phyloP scores from a whole-genome alignment of 2,888 invertebrate species.

The Augochlorella aurata region DNA sequence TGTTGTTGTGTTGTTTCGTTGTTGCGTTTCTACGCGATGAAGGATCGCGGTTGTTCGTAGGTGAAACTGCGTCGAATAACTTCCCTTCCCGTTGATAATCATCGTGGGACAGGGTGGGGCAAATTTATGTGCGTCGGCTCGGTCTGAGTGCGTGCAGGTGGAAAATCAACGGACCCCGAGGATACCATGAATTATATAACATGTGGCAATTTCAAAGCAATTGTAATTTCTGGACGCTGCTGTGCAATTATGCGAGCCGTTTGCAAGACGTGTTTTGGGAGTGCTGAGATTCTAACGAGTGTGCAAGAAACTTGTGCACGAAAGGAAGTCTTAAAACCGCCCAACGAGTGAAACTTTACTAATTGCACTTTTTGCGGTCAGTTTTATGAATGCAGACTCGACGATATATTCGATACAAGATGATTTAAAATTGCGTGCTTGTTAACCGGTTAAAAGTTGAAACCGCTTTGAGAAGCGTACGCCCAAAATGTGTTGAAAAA shows the following conservation, averaged over 20 bases:
- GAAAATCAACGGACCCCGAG: conserved; percentile 46
- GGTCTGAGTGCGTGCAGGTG: conserved; percentile 48
- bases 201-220: conserved; percentile 18
- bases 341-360: no score
- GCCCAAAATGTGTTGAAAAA: no score
- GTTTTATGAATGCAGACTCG: no score
- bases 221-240: background rate
- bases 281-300: background rate
- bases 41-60: conserved; percentile 30
- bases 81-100: conserved; percentile 69
- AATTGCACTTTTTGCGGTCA: no score
- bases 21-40: background rate
- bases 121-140: conserved; percentile 51
- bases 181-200: conserved; percentile 41
- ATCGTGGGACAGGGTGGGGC: conserved; percentile 53
- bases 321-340: no score
- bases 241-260: background rate
- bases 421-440: no score
- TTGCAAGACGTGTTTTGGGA: background rate
- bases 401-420: no score
- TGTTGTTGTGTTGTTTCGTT: background rate
- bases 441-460: no score
- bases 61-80: conserved; percentile 66
- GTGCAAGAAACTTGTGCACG: background rate
- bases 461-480: no score